phyloP scores from a whole-genome alignment of 2,113 vertebrate genomes.

The Rhineura floridana region DNA sequence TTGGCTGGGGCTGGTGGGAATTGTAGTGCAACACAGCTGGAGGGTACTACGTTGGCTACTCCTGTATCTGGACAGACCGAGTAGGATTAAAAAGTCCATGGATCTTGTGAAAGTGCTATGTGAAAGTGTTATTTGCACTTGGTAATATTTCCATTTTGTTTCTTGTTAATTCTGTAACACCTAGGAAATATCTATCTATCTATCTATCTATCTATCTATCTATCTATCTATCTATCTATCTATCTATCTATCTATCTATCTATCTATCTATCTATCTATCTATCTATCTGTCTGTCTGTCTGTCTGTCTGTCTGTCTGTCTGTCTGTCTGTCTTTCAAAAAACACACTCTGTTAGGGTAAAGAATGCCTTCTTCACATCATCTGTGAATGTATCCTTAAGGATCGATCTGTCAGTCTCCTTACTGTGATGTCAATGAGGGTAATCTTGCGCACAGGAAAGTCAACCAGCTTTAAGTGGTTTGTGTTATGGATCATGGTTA shows the following conservation, averaged over 20 bases:
- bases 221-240: too few relatives aligned
- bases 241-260: too few relatives aligned
- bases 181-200: neutral
- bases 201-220: too few relatives aligned
- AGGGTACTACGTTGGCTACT: too few relatives aligned
- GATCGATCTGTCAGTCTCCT: neutral
- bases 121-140: neutral
- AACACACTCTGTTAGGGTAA: neutral
- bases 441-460: neutral
- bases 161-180: neutral
- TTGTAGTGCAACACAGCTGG: too few relatives aligned
- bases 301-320: too few relatives aligned
- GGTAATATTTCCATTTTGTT: neutral
- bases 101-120: neutral
- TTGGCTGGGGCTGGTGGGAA: too few relatives aligned
- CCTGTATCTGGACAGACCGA: neutral
- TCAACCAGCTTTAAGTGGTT: neutral
- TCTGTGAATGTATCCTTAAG: neutral
- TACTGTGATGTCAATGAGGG: neutral
- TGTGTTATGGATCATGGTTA: neutral
- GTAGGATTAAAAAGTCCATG: neutral
- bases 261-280: too few relatives aligned
- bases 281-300: too few relatives aligned
- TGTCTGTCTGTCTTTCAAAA: too few relatives aligned
- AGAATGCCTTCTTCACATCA: neutral